Percentiles rank a stretch among this genome's conserved stretches.
Evolutionary conservation across 2,888 invertebrate species (phyloP).

Genomic region (Neoscelio sp.): DNA sequence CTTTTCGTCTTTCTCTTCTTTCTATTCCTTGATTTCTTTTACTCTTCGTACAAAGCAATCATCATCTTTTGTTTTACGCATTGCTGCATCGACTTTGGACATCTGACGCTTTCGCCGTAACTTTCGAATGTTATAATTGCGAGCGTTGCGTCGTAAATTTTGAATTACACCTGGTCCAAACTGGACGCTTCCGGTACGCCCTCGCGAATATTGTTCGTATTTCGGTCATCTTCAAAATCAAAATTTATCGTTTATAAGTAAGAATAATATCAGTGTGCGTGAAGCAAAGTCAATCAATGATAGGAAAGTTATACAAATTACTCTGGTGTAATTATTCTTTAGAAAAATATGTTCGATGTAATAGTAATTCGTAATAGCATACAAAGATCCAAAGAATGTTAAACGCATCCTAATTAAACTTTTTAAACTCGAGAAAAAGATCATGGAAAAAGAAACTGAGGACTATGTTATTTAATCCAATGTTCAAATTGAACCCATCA

Average conservation of each 20-base stretch:
- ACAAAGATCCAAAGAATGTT: neutral
- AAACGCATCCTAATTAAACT: neutral
- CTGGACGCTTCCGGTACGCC: slow-evolving; percentile 17
- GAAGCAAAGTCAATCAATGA: no score
- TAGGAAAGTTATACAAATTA: no score
- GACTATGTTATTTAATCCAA: slow-evolving; percentile 24
- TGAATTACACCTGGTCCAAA: slow-evolving; percentile 37
- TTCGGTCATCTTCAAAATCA: no score
- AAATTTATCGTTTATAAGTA: no score
- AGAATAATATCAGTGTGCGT: no score
- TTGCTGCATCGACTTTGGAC: slow-evolving; percentile 71
- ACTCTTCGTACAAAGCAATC: slow-evolving; percentile 76
- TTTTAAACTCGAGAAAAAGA: neutral
- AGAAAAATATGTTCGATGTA: no score
- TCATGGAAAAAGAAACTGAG: neutral
- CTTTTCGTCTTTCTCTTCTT: slow-evolving; percentile 36
- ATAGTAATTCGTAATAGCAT: no score
- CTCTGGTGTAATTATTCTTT: no score
- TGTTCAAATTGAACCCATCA: slow-evolving; percentile 38
- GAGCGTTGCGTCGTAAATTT: slow-evolving; percentile 38
- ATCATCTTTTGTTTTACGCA: slow-evolving; percentile 69
- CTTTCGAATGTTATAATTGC: slow-evolving; percentile 75
- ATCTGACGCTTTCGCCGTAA: slow-evolving; percentile 68
- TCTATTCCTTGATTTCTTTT: slow-evolving; percentile 64
- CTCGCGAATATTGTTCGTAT: neutral